Base-by-base conservation (phyloP, 2,888 invertebrate genomes). In the Folsomia manolachei region DNA sequence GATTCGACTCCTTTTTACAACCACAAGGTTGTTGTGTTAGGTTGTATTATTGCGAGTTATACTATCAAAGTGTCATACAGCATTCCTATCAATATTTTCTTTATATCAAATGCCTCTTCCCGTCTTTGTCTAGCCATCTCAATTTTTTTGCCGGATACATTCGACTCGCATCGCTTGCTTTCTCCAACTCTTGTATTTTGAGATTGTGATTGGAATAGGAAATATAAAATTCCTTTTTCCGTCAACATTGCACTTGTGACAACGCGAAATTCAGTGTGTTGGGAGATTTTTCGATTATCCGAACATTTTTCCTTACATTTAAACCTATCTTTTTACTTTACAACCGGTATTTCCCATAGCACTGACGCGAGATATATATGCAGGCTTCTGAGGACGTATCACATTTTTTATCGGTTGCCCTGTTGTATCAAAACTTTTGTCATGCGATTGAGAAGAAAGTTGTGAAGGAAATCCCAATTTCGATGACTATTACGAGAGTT, bases 401-500 rank as follows among this genome's bases (percentile, higher is more conserved):
- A n/a, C n/a, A n/a, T n/a, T n/a, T n/a, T n/a, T n/a, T n/a, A n/a
- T n/a, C n/a, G n/a, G n/a, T n/a, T n/a, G n/a, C n/a, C n/a, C n/a
- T n/a, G n/a, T n/a, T n/a, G n/a, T n/a, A n/a, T n/a, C n/a, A 19
- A 68, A 68, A 26, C 60, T 60, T 60, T 60, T 60, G 19, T n/a
- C n/a, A n/a, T 64, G 25, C 26, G 27, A 27, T 60, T 60, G 64
- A 25, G 27, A 62, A 64, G 19, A 60, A 53, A 63, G 51, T 63
- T 66, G 23, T 66, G 66, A 66, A 66, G 51, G 66, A 74, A 74
- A 69, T 69, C 65, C 66, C 69, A 69, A 68, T 73, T 71, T 71
- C 19, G 61, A 63, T 71, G 61, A 56, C 71, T 71, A 69, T 69
- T 74, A 71, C 69, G 65, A 67, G 56, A 68, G 71, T 69, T 73